These are phyloP conservation scores for Smutsia gigantea DNA, from an alignment of 2,797 vertebrate species.

Conservation along the genomic window DNA sequence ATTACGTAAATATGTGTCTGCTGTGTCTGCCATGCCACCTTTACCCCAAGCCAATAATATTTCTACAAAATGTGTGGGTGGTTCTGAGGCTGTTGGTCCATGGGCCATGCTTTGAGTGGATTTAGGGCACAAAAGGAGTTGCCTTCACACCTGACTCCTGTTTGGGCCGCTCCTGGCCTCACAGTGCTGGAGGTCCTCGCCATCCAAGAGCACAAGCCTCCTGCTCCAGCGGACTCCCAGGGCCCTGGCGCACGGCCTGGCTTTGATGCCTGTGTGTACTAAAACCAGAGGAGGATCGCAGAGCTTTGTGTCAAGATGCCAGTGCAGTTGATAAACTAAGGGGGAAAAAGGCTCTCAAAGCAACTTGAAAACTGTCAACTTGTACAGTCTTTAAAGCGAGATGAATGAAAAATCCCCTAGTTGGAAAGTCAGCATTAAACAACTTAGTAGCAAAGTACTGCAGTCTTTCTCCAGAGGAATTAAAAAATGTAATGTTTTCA, in stretches of 20 bases:
- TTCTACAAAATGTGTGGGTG: not conserved
- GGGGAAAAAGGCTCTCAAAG: not conserved
- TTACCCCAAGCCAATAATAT: not conserved
- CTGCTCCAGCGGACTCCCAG: not conserved
- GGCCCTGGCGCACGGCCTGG: not conserved
- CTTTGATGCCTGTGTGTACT: not conserved
- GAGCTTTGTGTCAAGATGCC: not conserved
- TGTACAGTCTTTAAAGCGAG: not conserved
- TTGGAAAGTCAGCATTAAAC: not conserved
- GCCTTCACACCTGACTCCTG: not conserved
- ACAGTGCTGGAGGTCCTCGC: not conserved
- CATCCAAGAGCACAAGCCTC: not conserved
- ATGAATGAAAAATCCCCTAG: not conserved
- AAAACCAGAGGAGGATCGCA: not conserved
- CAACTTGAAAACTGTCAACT: not conserved
- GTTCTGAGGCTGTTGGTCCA: not conserved
- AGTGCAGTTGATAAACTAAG: not conserved
- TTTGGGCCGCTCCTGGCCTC: not conserved
- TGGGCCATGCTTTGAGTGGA: not conserved
- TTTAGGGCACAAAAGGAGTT: not conserved
- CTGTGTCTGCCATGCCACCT: not conserved
- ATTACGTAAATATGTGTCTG: not conserved
- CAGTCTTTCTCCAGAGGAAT: slow-evolving; percentile 1
- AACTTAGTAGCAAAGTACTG: not conserved
- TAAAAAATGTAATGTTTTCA: not conserved